These are phyloP conservation scores for Pangasius macronema DNA, from an alignment of 2,797 vertebrate species.

Conservation along the genomic window DNA sequence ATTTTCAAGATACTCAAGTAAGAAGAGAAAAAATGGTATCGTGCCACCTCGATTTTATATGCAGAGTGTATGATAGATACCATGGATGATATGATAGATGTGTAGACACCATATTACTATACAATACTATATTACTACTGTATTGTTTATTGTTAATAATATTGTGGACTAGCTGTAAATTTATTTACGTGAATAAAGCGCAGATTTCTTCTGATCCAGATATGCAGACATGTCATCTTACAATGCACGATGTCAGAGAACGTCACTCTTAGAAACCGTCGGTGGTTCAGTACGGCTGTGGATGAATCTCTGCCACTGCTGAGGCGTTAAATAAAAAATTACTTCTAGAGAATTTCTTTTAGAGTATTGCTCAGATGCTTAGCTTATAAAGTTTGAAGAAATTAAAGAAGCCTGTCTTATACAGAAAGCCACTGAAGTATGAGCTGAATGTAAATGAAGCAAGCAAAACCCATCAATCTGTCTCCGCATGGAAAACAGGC, in stretches of 20 bases:
- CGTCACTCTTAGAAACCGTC: too few relatives aligned
- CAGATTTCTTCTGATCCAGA: background rate
- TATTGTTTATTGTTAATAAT: background rate
- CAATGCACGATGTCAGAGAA: too few relatives aligned
- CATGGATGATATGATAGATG: too few relatives aligned
- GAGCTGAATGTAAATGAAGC: background rate
- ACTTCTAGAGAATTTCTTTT: background rate
- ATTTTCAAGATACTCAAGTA: too few relatives aligned
- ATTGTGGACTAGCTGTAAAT: background rate
- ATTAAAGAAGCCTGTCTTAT: background rate
- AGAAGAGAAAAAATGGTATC: too few relatives aligned
- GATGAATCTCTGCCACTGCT: background rate
- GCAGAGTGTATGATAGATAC: too few relatives aligned
- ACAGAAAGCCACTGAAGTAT: background rate
- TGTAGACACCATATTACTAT: too few relatives aligned
- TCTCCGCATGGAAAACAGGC: background rate
- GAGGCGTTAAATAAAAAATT: background rate
- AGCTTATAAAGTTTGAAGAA: background rate
- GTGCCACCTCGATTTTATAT: too few relatives aligned
- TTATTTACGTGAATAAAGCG: background rate
- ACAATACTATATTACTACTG: too few relatives aligned
- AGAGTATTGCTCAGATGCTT: background rate
- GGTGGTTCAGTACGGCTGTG: too few relatives aligned
- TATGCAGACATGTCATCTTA: background rate
- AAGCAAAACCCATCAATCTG: background rate